Conservation (phyloP, 92 coral and sea anemone genomes). For the Phenganax marumi region DNA sequence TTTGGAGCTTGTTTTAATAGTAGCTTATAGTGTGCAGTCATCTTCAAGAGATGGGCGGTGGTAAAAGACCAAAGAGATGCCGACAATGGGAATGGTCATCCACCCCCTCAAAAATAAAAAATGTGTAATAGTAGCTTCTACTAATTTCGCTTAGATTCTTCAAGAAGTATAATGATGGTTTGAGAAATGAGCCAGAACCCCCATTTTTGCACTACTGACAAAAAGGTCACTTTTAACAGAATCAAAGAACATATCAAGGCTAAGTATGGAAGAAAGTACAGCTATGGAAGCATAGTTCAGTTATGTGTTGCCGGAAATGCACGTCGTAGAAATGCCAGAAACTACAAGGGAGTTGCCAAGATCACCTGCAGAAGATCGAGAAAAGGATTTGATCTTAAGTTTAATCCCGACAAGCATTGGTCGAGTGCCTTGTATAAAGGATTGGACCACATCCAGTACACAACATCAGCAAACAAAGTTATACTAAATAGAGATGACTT, state of each 20-base stretch:
- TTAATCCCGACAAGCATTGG: conserved; percentile 12
- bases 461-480: conserved; percentile 6
- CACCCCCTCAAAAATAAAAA: no score
- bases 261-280: conserved; percentile 9
- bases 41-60: no score
- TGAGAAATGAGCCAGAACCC: no score
- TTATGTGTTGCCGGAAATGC: not conserved
- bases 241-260: conserved; percentile 21
- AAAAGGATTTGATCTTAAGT: conserved; percentile 8
- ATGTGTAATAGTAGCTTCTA: no score
- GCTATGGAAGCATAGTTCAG: not conserved
- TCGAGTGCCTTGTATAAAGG: conserved; percentile 14
- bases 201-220: no score
- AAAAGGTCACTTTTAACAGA: conserved; percentile 48
- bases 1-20: no score
- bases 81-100: no score
- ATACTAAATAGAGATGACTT: conserved; percentile 10
- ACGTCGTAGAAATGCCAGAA: conserved; percentile 1
- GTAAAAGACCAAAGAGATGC: no score
- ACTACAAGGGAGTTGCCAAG: not conserved
- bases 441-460: conserved; percentile 7
- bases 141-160: no score
- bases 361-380: not conserved
- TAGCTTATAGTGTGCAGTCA: no score
- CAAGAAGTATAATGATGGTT: no score